Evolutionary conservation across 2,888 invertebrate genomes (phyloP).

Genomic region (Tetragonisca angustula): DNA sequence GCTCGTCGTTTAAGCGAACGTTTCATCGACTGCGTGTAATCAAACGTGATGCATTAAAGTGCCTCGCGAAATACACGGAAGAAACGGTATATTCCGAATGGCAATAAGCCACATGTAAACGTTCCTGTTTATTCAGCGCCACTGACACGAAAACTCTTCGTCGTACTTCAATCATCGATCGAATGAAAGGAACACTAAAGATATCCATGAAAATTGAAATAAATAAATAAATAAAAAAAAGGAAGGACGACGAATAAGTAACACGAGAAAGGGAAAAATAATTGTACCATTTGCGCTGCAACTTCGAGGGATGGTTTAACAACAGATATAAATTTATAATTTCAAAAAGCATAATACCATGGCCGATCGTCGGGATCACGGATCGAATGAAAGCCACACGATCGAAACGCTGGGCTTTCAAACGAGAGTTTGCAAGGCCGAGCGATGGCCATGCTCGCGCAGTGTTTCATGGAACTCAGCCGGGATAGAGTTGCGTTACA

Average conservation of each 20-base stretch:
- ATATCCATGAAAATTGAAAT: too few species aligned
- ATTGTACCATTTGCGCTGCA: background rate
- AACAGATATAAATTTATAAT: background rate
- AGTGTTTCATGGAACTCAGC: constrained; percentile 29
- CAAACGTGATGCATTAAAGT: constrained; percentile 25
- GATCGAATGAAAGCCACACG: constrained; percentile 73
- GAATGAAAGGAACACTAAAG: background rate
- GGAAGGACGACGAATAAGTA: background rate
- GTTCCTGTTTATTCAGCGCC: background rate
- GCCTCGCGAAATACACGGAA: background rate
- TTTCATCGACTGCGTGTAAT: constrained; percentile 4
- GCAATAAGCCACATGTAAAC: background rate
- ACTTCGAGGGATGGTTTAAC: too few species aligned
- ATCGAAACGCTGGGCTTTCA: constrained; percentile 45
- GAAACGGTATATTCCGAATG: background rate
- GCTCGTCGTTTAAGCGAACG: background rate
- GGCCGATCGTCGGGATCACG: constrained; percentile 73
- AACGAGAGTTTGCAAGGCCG: constrained; percentile 23
- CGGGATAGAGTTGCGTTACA: constrained; percentile 30
- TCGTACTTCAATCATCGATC: background rate
- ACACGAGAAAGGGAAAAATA: background rate
- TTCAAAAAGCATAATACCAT: background rate
- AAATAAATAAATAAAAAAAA: background rate
- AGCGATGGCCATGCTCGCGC: background rate
- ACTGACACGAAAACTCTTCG: background rate